phyloP scores from a whole-genome alignment of 2,113 vertebrate genomes.

The Myiopsitta monachus region DNA sequence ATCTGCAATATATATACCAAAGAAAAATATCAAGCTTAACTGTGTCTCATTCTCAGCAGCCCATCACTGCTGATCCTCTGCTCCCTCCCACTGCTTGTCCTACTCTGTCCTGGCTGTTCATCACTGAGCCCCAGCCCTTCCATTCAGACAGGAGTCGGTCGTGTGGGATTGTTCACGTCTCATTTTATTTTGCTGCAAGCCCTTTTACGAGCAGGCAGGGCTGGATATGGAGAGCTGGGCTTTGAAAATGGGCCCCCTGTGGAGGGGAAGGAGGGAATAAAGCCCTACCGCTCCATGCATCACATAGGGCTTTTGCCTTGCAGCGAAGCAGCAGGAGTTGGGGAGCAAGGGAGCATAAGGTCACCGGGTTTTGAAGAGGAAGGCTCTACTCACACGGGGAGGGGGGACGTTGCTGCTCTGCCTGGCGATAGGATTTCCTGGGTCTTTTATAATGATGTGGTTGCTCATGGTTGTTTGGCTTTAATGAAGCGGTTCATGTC shows the following conservation, averaged over 20 bases:
- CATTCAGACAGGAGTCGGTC: background rate
- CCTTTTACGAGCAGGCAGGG: background rate
- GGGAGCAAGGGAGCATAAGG: background rate
- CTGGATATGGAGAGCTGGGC: background rate
- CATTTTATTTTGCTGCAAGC: background rate
- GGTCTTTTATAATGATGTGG: background rate
- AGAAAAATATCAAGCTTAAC: background rate
- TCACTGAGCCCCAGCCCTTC: background rate
- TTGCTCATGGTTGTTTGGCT: background rate
- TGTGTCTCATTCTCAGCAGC: background rate
- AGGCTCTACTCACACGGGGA: background rate
- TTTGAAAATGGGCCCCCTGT: background rate
- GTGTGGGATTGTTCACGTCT: background rate
- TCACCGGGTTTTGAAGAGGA: background rate
- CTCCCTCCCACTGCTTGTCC: background rate
- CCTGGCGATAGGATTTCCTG: background rate
- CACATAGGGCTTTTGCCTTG: rapidly evolving
- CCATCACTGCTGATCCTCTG: background rate
- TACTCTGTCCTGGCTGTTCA: background rate
- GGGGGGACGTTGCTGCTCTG: background rate
- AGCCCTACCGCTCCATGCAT: background rate
- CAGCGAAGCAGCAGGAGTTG: background rate
- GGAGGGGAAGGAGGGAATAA: background rate
- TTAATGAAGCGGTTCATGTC: background rate
- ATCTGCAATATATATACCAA: background rate